These are phyloP conservation scores for Subanguina moxae DNA, from an alignment of 1,140 invertebrate species.

Conservation along the genomic window DNA sequence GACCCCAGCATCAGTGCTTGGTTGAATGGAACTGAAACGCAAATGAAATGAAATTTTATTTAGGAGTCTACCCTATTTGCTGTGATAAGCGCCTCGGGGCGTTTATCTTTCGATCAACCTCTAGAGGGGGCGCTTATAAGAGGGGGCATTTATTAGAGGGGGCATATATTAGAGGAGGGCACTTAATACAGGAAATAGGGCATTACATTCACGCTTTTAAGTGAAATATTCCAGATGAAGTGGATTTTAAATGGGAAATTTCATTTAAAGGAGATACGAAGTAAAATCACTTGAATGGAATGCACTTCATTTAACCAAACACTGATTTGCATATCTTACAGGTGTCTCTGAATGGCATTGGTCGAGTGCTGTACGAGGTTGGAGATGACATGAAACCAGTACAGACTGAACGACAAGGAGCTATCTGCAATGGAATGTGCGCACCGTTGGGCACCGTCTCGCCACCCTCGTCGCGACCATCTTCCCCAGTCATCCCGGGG, in stretches of 20 bases:
- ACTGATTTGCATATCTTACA: constrained; percentile 24
- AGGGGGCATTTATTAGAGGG: too few species aligned
- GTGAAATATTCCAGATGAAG: too few species aligned
- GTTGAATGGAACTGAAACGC: too few species aligned
- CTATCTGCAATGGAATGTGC: constrained; percentile 54
- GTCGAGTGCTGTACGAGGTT: constrained; percentile 48
- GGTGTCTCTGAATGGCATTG: constrained; percentile 54
- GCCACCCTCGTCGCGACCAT: neutral
- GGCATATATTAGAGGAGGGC: too few species aligned
- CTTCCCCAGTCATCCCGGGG: neutral
- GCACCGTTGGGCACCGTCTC: constrained; percentile 29
- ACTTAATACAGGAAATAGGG: too few species aligned
- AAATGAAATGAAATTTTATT: too few species aligned
- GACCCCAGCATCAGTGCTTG: too few species aligned
- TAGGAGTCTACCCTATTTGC: too few species aligned
- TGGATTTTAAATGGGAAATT: constrained; percentile 1
- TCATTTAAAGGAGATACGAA: neutral
- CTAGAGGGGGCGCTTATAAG: too few species aligned
- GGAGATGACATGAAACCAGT: constrained; percentile 51
- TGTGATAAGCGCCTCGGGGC: too few species aligned
- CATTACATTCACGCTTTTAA: too few species aligned
- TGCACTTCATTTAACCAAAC: neutral
- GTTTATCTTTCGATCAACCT: too few species aligned
- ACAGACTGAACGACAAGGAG: constrained; percentile 50
- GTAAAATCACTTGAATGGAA: neutral